Base-by-base conservation (phyloP, 2,888 invertebrate species). In the Epirrhoe alternata region DNA sequence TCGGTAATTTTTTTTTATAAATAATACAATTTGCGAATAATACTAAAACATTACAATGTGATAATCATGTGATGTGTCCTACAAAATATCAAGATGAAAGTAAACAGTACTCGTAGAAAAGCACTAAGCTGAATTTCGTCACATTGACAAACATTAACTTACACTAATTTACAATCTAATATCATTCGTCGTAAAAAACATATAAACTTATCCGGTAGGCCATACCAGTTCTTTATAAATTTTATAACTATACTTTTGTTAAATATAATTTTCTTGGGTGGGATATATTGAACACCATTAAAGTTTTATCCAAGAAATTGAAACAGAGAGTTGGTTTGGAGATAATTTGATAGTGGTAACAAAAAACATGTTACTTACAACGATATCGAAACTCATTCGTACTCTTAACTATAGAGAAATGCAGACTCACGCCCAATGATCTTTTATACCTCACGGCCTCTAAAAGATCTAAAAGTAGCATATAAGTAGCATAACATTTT, bases 191-290 rank as follows among this genome's bases (percentile, higher is more conserved):
- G 70, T 74, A 74, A 67, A 72, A 77, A 74, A 77, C 73, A 74
- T 75, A 69, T 69, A 76, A 74, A 74, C 72, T 73, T 76, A 78
- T 73, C 45, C 69, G 60, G 69, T 77, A 80, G 75, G 74, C 75
- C 75, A 69, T 74, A 58, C 50, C 49, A 38, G 17, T 45, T 47
- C 47, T 51, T 51, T 59, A 12, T 14, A 45, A 55, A 24, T 6
- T 49, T 31, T 30, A 45, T 35, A 51, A 38, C 58, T 61, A 73
- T 68, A 67, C 58, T 69, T 71, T 73, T 64, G 68, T 56, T 67
- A 64, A 42, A 42, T 55, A 38, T 67, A 68, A 59, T 61, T 62
- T 69, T 70, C 61, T 75, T 50, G 79, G 81, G 81, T 81, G 81
- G 80, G 81, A 77, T 76, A 69, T 67, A 54, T 53, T 68, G 61